A percentile compares a stretch with the other conserved stretches of the same genome.
Evolutionary conservation across 2,113 vertebrate species (phyloP).

Genomic region (Mirza zaza): DNA sequence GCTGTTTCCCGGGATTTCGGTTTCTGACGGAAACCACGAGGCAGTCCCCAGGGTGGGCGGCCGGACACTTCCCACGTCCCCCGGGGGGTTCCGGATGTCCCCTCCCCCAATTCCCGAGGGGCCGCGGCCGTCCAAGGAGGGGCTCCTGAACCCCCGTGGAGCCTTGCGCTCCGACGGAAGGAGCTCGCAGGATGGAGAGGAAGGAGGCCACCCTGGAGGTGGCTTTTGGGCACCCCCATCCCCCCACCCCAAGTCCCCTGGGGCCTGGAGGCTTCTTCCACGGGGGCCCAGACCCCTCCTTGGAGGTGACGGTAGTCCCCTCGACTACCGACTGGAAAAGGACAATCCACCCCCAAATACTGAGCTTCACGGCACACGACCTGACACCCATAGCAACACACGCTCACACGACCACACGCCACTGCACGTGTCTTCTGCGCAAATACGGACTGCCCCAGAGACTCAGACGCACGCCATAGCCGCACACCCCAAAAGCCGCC

Average conservation of each 20-base stretch:
- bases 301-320: background rate
- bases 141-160: background rate
- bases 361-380: background rate
- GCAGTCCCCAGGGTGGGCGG: background rate
- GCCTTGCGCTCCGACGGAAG: background rate
- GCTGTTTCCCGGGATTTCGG: background rate
- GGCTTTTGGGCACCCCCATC: background rate
- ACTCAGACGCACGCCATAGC: background rate
- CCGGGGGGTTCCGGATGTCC: background rate
- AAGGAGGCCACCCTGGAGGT: background rate
- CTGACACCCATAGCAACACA: background rate
- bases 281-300: background rate
- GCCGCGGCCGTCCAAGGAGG: background rate
- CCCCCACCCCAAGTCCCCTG: too few species aligned
- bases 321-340: background rate
- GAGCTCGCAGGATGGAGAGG: background rate
- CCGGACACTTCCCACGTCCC: too few species aligned
- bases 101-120: background rate
- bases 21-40: background rate
- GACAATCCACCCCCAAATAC: too few species aligned
- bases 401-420: background rate
- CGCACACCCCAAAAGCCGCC: background rate
- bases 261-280: rapidly evolving
- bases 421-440: background rate
- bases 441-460: background rate